Evolutionary conservation across 2,888 invertebrate species (phyloP), one percentile per base, ranked within the genome.

Genomic region (Phanerotoma sp.): DNA sequence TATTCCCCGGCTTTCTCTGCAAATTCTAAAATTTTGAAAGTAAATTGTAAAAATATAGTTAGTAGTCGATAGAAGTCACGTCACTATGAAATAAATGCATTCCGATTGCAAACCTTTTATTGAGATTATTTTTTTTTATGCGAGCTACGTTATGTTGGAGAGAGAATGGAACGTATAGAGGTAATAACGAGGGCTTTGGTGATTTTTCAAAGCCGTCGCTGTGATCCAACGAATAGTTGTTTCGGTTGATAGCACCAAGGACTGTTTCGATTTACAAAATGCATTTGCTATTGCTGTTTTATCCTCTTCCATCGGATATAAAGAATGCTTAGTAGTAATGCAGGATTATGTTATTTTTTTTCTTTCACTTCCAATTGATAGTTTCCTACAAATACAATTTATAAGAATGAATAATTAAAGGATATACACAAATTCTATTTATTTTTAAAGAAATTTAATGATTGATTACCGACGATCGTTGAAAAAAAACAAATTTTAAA

Each of bases 241-340:
- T 53, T 57, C 51, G 57, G 51, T 45, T 53, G 55, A 55, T 51
- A 49, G 54, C 49, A 30, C 44, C 33, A 48, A 30, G 46, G 35
- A 40, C 49, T 53, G 40, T 53, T 60, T 42, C 52, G 52, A 52
- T 52, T 60, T 51, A 45, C 45, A 51, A 60, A 55, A 51, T 50
- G 48, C 55, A 35, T 51, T 44, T 45, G 40, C 35, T 38, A 44
- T 53, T 46, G 54, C 45, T 45, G 35, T 45, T 48, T 50, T 45
- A 51, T 35, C 51, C 45, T 47, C 40, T 28, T 48, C 38, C 25
- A 40, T 46, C 51, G 49, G 44, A 52, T 48, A 52, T 54, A 56
- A 56, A 56, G 53, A 51, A 59, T 56, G 51, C 54, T 52, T 40
- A 40, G 46, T 51, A 46, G 45, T 59, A 56, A 56, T 58, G 56